phyloP scores from a whole-genome alignment of 2,888 invertebrate genomes.

The Gastracanthus pulcherrimus region DNA sequence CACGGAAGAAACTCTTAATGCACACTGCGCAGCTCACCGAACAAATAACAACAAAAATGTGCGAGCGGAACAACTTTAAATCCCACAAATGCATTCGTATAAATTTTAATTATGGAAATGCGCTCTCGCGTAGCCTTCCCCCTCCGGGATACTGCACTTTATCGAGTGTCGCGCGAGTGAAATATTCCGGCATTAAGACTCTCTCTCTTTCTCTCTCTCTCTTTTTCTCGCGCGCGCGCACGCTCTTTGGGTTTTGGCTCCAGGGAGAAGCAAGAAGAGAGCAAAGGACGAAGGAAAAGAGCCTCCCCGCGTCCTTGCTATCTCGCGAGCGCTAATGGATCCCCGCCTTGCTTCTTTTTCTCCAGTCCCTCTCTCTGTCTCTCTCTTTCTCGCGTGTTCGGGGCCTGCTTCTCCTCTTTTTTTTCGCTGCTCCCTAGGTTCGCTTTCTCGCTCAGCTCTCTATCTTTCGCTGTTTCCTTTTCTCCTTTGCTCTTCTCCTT shows the following conservation, averaged over 20 bases:
- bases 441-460: neutral
- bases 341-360: conserved; percentile 37
- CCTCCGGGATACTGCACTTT: conserved; percentile 46
- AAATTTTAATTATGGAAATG: conserved; percentile 57
- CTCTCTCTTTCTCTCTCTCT: neutral
- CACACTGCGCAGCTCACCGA: conserved; percentile 4
- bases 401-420: neutral
- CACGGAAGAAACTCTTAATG: conserved; percentile 3
- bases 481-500: neutral
- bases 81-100: conserved; percentile 34
- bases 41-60: conserved; percentile 11
- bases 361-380: neutral
- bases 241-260: conserved; percentile 19
- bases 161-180: conserved; percentile 54
- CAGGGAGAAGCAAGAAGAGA: neutral
- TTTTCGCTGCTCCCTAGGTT: neutral
- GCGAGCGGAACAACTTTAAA: neutral
- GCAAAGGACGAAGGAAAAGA: neutral
- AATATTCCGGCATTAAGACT: conserved; percentile 54
- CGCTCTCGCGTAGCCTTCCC: neutral
- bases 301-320: conserved; percentile 63
- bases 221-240: too few species aligned
- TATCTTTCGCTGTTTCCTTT: neutral
- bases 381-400: conserved; percentile 4
- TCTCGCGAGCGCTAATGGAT: conserved; percentile 66